These are phyloP conservation scores for Luidia sarsii DNA, from an alignment of 53 echinoderm and acorn worm genomes.

Conservation along the genomic window DNA sequence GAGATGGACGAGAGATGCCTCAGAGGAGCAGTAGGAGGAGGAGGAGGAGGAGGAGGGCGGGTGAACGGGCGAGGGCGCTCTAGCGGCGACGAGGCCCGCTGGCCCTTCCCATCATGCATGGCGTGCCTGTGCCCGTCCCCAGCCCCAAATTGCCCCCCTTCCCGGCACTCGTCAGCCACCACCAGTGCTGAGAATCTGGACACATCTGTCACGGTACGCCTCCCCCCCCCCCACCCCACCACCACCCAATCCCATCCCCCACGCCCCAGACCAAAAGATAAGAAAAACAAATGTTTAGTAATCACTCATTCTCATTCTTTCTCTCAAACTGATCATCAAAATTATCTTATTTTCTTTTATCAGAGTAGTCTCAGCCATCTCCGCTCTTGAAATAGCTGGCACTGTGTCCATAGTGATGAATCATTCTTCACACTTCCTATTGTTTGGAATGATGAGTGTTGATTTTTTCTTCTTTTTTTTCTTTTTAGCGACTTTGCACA, in stretches of 20 bases:
- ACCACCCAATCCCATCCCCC: neutral
- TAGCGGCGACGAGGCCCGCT: slow-evolving; percentile 3
- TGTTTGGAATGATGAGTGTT: no score
- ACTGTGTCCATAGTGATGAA: no score
- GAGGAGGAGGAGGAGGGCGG: slow-evolving; percentile 22
- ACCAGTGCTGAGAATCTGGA: slow-evolving; percentile 44
- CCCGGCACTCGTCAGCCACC: slow-evolving; percentile 35
- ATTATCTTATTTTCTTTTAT: no score
- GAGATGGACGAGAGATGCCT: slow-evolving; percentile 88
- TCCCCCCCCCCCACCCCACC: neutral
- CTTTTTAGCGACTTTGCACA: no score
- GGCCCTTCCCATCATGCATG: slow-evolving; percentile 42
- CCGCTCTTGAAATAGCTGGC: no score
- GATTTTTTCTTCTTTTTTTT: no score
- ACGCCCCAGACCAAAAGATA: neutral
- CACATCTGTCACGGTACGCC: slow-evolving; percentile 24
- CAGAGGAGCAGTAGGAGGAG: slow-evolving; percentile 20
- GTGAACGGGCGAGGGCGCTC: slow-evolving; percentile 19
- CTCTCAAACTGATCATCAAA: no score
- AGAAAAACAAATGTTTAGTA: slow-evolving; percentile 22
- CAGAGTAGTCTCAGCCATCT: no score
- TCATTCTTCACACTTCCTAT: no score
- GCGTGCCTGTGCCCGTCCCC: slow-evolving; percentile 29
- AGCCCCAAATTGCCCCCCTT: slow-evolving; percentile 34
- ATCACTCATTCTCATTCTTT: slow-evolving; percentile 44